phyloP scores from a whole-genome alignment of 2,888 invertebrate species.

The Calliphora vomitoria region DNA sequence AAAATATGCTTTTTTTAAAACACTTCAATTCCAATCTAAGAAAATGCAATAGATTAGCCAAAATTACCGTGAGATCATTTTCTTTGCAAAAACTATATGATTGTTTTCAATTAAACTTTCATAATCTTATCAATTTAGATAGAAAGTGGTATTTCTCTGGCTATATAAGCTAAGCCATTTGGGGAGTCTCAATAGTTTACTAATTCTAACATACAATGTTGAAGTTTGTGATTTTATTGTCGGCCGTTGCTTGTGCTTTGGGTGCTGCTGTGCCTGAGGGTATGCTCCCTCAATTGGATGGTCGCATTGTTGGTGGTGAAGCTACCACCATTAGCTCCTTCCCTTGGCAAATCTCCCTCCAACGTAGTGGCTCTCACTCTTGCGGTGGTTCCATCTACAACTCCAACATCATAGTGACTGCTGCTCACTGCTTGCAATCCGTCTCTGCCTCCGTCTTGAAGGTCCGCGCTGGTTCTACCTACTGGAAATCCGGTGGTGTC shows the following conservation, averaged over 20 bases:
- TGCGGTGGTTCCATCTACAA: slow-evolving; percentile 86
- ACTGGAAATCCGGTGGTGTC: slow-evolving; percentile 81
- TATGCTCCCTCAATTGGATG: slow-evolving; percentile 79
- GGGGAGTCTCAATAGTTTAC: not conserved
- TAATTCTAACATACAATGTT: slow-evolving; percentile 74
- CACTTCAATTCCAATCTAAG: not conserved
- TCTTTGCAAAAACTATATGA: no score
- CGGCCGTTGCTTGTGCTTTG: slow-evolving; percentile 76
- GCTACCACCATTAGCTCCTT: slow-evolving; percentile 76
- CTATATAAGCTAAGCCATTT: not conserved
- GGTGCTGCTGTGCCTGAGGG: slow-evolving; percentile 78
- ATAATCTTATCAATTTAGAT: not conserved
- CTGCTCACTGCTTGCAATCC: slow-evolving; percentile 86
- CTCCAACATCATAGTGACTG: slow-evolving; percentile 85
- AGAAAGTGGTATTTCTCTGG: not conserved
- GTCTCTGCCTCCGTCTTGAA: slow-evolving; percentile 50
- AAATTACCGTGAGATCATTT: no score
- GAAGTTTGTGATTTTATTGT: slow-evolving; percentile 73
- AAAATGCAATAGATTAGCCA: slow-evolving; percentile 26
- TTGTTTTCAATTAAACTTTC: no score
- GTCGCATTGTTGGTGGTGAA: slow-evolving; percentile 81
- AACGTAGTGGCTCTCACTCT: slow-evolving; percentile 84
- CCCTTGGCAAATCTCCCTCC: slow-evolving; percentile 81
- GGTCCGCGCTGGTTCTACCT: slow-evolving; percentile 78
- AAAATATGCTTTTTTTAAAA: no score